Base-by-base conservation (phyloP, 2,797 vertebrate species). In the Xiphophorus birchmanni region DNA sequence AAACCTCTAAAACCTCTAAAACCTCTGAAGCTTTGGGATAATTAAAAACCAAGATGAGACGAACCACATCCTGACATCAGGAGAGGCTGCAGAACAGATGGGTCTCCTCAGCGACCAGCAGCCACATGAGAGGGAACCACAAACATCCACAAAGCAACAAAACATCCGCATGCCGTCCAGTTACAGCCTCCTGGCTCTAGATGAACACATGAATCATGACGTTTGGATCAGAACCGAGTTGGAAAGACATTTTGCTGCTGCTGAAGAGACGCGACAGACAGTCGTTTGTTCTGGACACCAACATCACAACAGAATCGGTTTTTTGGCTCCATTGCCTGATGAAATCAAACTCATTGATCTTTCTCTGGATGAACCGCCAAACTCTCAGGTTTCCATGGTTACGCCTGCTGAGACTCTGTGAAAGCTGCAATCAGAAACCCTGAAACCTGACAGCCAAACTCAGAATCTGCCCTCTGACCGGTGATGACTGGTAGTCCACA, bases 71-170 rank as follows among this genome's bases (percentile, higher is more conserved):
- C 48, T 12, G 2, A 37, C 44, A 13, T 26, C 48, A 47, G 45
- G 45, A 47, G 4, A 37, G 37, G 47, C 60, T 47, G 77, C 50
- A 23, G 78, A 76, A 47, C 82, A 72, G 69, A 58, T 77, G 78
- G 48, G 44, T 21, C 47, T 80, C 72, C 56, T 80, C 54, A 58
- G 23, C 21, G 54, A 76, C 56, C 73, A 29, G 48, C 78, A 29
- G 65, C 74, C 29, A 65, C 75, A 76, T 80, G 47, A 76, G 45
- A 76, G 32, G 4, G 7, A 10, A 9, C 80, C 84, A 63, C 63
- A 78, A 76, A 80, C 75, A 56, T 1, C 29, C 75, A 35, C 12
- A 23, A 52, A 6, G 50, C 18, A 52, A 8, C 50, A 45, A 77
- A 75, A 80, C 75, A 54, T 1, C 29, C 75, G 2, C 15, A 63